Conservation (phyloP, 37 sponge, comb jelly and placozoan species). For the Eunapius fragilis region DNA sequence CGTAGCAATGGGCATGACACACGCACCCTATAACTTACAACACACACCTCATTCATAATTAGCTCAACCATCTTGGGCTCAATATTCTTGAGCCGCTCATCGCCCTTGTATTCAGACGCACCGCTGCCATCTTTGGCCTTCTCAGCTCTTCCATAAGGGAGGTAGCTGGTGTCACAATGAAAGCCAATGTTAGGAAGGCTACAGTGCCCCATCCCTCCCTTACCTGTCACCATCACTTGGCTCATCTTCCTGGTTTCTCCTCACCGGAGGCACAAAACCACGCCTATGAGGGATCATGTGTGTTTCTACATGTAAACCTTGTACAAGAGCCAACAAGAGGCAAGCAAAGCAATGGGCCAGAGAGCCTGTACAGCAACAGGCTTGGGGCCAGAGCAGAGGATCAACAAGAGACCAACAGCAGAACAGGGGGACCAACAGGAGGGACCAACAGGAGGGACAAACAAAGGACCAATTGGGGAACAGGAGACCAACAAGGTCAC, state of each 20-base stretch:
- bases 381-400: no score
- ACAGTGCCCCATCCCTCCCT: not conserved
- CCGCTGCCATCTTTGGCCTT: not conserved
- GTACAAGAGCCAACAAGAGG: no score
- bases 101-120: constrained; percentile 51
- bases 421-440: no score
- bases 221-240: constrained; percentile 15
- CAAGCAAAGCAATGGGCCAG: no score
- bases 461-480: no score
- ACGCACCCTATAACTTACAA: not conserved
- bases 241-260: constrained; percentile 41
- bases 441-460: no score
- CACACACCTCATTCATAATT: constrained; percentile 88
- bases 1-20: not conserved
- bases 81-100: constrained; percentile 85
- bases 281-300: constrained; percentile 28
- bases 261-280: constrained; percentile 81
- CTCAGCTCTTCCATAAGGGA: not conserved
- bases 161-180: not conserved
- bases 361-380: no score
- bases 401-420: no score
- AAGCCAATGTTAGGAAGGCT: not conserved
- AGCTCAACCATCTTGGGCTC: constrained; percentile 93
- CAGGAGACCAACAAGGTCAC: no score
- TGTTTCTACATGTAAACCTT: not conserved